Conservation (phyloP, 2,113 vertebrate species). For the Planiliza haematocheilus region DNA sequence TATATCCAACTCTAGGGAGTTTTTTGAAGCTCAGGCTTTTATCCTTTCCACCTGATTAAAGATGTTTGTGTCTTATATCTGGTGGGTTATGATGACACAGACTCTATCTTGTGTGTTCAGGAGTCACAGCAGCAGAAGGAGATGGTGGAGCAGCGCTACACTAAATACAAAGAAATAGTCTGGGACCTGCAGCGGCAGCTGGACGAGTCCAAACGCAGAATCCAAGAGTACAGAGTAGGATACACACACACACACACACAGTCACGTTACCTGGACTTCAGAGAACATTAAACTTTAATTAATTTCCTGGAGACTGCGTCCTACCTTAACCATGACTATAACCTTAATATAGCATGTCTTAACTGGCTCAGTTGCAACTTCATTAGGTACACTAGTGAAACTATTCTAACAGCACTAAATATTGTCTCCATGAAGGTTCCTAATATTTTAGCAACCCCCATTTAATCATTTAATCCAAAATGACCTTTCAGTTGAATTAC, state of each 20-base stretch:
- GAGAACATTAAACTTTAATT: too few relatives aligned
- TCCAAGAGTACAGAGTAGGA: constrained; percentile 84
- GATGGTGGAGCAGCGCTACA: constrained; percentile 84
- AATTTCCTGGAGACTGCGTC: too few relatives aligned
- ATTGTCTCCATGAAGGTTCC: too few relatives aligned
- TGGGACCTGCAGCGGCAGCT: constrained; percentile 86
- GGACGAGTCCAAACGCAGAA: constrained; percentile 85
- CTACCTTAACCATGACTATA: too few relatives aligned
- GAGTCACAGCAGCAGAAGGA: constrained; percentile 83
- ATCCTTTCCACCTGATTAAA: neutral
- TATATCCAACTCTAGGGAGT: neutral
- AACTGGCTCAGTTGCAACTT: too few relatives aligned
- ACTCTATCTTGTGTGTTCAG: constrained; percentile 73
- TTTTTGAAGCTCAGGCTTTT: neutral
- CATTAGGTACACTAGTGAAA: too few relatives aligned
- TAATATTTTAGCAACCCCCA: too few relatives aligned
- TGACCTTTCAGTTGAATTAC: too few relatives aligned
- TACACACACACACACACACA: constrained; percentile 10
- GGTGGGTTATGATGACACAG: neutral
- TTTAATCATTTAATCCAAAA: too few relatives aligned
- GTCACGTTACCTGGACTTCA: too few relatives aligned
- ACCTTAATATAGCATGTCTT: too few relatives aligned
- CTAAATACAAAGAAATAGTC: constrained; percentile 87
- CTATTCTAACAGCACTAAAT: too few relatives aligned
- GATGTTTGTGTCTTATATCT: neutral